Evolutionary conservation across 2,888 invertebrate species (phyloP), one percentile per base, ranked within the genome.

Genomic region (Temnothorax ravouxi): DNA sequence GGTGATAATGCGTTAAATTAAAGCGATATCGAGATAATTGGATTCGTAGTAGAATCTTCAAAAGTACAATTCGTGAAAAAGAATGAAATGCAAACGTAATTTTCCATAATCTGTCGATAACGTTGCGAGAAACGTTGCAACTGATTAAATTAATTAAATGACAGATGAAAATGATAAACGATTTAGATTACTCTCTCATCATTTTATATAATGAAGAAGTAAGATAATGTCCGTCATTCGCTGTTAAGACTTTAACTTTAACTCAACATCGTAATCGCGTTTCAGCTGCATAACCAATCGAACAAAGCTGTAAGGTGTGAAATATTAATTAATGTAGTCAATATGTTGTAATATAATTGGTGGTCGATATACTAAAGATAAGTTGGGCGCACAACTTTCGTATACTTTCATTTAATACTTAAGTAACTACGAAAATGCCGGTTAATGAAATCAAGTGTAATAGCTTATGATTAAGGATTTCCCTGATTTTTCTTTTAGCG

Each of bases 311-410:
- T 83, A 72, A 83, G 54, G 59, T 72, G 59, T 72, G 77, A 82
- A 83, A 88, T 84, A 84, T 81, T 87, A 85, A 84, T 81, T 87
- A 85, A 89, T 84, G 82, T 88, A 89, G 83, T 88, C 84, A 83
- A 85, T 88, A 90, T 77, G 66, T 66, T 87, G 86, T 87, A 90
- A 90, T 84, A 87, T 86, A 87, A 88, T 89, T 90, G 87, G 74
- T 91, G 89, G 86, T 92, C 84, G 87, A 88, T 89, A 88, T 90
- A 92, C 71, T 90, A 83, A 86, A 85, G 69, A 86, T 90, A 88
- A 79, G 85, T 62, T 76, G 80, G 77, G 85, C 79, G 83, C 62
- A 56, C 62, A 56, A 72, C 69, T 56, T 80, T 62, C 34, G 72
- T 77, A 76, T 77, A 80, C 77, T 83, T 85, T 84, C 41, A 38